These are phyloP conservation scores for Pogonocherus hispidulus DNA, from an alignment of 2,888 invertebrate species.

Conservation along the genomic window DNA sequence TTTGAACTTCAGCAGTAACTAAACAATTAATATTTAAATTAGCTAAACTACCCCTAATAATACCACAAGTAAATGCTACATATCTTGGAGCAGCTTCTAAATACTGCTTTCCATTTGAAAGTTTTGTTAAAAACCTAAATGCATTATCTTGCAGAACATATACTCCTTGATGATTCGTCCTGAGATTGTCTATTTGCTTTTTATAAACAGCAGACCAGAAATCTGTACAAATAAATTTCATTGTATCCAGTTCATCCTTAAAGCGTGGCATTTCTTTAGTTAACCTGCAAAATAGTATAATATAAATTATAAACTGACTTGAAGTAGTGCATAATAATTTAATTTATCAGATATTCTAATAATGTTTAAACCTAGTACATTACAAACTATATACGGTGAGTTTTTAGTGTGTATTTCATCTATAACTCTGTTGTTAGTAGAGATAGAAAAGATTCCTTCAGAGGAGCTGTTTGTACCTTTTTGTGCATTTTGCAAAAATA, in stretches of 20 bases:
- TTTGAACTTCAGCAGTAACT: constrained; percentile 94
- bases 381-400: no score
- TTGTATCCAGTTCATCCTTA: constrained; percentile 96
- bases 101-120: constrained; percentile 92
- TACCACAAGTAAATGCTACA: constrained; percentile 95
- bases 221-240: constrained; percentile 99
- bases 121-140: constrained; percentile 90
- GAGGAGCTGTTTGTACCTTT: no score
- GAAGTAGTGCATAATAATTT: no score
- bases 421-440: no score
- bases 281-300: no score
- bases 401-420: no score
- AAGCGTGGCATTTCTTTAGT: constrained; percentile 94
- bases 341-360: no score
- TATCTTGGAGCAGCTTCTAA: constrained; percentile 92
- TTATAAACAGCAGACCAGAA: constrained; percentile 99
- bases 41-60: constrained; percentile 93
- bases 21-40: constrained; percentile 94
- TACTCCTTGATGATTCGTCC: constrained; percentile 98
- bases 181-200: constrained; percentile 97
- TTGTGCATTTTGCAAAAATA: no score
- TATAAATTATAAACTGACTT: no score
- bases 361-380: no score
- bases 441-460: no score
- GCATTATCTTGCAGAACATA: constrained; percentile 98